Percentiles rank a stretch among this genome's conserved stretches.
Conservation (phyloP, 1,140 invertebrate species). For the Neelides sp. region DNA sequence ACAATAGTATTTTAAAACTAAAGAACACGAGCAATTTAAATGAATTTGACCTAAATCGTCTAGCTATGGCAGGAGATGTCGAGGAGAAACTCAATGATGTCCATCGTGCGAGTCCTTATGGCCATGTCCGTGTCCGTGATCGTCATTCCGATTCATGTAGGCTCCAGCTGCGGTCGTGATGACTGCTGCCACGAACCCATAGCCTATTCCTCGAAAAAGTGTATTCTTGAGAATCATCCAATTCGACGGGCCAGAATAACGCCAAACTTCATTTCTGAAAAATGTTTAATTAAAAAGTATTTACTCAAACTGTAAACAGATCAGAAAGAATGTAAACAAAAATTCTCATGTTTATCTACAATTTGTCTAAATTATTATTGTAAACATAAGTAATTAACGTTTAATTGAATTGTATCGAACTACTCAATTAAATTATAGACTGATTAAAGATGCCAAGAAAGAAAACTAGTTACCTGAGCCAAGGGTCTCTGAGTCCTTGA, state of each 20-base stretch:
- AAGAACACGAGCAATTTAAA: no score
- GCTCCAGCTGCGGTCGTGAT: conserved; percentile 48
- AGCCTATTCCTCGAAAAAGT: conserved; percentile 47
- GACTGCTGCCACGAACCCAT: conserved; percentile 49
- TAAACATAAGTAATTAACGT: not conserved
- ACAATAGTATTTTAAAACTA: no score
- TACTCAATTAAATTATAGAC: not conserved
- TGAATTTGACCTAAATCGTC: no score
- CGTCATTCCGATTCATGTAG: conserved; percentile 32
- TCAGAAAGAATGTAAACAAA: no score
- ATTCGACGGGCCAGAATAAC: conserved; percentile 42
- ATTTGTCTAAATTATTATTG: no score
- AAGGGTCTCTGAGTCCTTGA: conserved; percentile 65
- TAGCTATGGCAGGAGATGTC: no score
- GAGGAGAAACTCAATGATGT: no score
- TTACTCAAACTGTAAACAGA: no score
- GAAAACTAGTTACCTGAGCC: conserved; percentile 49
- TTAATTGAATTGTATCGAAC: conserved; percentile 1
- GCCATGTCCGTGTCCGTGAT: conserved; percentile 39
- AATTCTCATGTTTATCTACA: no score
- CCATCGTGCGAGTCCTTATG: conserved; percentile 34
- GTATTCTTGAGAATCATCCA: conserved; percentile 33
- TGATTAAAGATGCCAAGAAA: not conserved
- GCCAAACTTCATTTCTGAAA: conserved; percentile 65
- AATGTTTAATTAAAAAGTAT: conserved; percentile 24